Evolutionary conservation across 2,888 invertebrate genomes (phyloP), one percentile per base, ranked within the genome.

Genomic region (Drosophila nigritarsus): DNA sequence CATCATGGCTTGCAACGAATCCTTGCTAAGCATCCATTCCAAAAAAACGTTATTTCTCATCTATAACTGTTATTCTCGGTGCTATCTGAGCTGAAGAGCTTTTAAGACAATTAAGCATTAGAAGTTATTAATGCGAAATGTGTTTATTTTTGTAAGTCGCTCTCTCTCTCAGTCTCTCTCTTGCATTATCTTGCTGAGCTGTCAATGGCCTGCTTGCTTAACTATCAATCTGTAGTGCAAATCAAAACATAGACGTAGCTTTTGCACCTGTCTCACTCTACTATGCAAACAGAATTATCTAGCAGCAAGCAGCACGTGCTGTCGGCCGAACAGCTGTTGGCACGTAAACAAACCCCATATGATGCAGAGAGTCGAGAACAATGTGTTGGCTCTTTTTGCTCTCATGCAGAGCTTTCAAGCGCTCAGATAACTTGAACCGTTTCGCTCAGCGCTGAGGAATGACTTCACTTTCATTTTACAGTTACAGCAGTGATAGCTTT

Each of bases 311-410:
- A 78, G 75, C 76, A 76, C 79, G 76, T 76, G 76, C 75, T 78
- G 75, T 15, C 32, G 55, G 45, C 36, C 34, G 32, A 83, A 78
- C 86, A 86, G 86, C 86, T 86, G 86, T 73, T 87, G 64, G 45
- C 61, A 66, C 80, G 87, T 86, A 86, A 86, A 86, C 86, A 86
- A 86, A 86, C 66, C 69, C 62, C 84, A 88, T 80, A 88, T 84
- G 84, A 64, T 63, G 60, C 59, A 54, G 50, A 50, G 48, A 51
- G 55, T 58, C 27, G 24, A 24, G 30, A 27, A 15, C 8, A 45
- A 24, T 45, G 59, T 3, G 40, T 20, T n/a, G 30, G 15, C 64
- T 49, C 27, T 30, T 48, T 32, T 9, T 27, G 36, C 70, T 40
- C 38, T 49, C 9, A 38, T 3, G 4, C n/a, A 32, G 48, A 89